Evolutionary conservation across 2,888 invertebrate genomes (phyloP), one percentile per base, ranked within the genome.

Genomic region (Spialia ferax): DNA sequence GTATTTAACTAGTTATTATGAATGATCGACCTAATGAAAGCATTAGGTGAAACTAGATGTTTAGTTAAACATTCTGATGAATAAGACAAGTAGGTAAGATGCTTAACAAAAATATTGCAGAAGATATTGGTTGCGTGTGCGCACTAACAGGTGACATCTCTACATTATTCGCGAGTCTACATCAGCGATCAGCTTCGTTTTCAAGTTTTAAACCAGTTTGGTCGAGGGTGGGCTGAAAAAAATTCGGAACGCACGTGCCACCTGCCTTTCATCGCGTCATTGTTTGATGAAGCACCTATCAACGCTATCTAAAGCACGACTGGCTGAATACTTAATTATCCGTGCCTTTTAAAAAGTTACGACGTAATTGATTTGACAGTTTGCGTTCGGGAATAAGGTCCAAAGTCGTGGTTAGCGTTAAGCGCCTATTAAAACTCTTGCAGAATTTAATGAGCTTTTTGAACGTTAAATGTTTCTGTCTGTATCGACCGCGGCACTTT

Each of bases 161-260:
- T 68, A 59, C 68, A 73, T 50, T 42, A 56, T 45, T 75, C 70
- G 72, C 76, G 76, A 73, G 71, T 70, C 75, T 73, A 78, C 71
- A 75, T 73, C 71, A 73, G 74, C 75, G 71, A 75, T 73, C 72
- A 73, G 74, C 75, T 78, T 75, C 77, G 81, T 80, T 63, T 68
- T 66, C 81, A 78, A 80, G 83, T 82, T 75, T 73, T 73, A 76
- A 83, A 85, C 87, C 85, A 83, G 86, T 86, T 79, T 74, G 69
- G 71, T 74, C 71, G 74, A 78, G 86, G 89, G 86, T 85, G 88
- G 85, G 74, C 84, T 79, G 75, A 78, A 83, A 84, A n/a, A 87
- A 88, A 71, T 72, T 72, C 72, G 71, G 74, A 73, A 73, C 82
- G 88, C 91, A 89, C 90, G 90, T 89, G 90, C 83, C 89, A 88